phyloP scores from a whole-genome alignment of 2,797 vertebrate genomes.

The Acipenser ruthenus region DNA sequence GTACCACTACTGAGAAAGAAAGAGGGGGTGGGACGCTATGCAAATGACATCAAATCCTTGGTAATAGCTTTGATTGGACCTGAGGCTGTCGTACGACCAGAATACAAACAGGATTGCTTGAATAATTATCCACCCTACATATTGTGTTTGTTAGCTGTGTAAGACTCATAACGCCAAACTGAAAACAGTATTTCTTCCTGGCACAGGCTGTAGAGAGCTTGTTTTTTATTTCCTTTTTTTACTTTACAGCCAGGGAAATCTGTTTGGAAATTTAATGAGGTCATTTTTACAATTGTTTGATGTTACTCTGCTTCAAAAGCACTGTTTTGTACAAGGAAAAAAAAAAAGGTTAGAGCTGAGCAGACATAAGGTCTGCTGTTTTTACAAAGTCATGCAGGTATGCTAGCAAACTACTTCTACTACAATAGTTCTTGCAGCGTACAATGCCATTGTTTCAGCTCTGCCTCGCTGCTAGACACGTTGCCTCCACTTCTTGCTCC shows the following conservation, averaged over 20 bases:
- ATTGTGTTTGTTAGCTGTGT: background rate
- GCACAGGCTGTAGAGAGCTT: background rate
- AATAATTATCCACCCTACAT: background rate
- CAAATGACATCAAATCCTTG: background rate
- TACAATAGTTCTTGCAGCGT: too few relatives aligned
- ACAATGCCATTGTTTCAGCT: background rate
- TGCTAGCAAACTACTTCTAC: too few relatives aligned
- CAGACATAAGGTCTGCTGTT: too few relatives aligned
- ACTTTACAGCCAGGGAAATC: background rate
- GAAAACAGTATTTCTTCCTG: background rate
- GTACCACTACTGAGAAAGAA: background rate
- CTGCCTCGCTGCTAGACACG: background rate
- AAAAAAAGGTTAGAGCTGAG: too few relatives aligned
- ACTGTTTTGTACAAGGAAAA: too few relatives aligned
- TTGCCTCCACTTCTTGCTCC: background rate
- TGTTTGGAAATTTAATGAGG: too few relatives aligned
- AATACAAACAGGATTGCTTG: background rate
- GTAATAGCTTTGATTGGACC: constrained; percentile 6
- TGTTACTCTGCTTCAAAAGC: too few relatives aligned
- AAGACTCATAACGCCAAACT: too few relatives aligned
- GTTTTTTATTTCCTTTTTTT: background rate
- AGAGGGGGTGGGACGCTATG: background rate
- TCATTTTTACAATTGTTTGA: too few relatives aligned
- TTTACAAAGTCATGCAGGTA: too few relatives aligned
- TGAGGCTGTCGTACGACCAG: background rate